Base-by-base conservation (phyloP, 92 coral and sea anemone genomes). In the Palythoa caribaeorum region DNA sequence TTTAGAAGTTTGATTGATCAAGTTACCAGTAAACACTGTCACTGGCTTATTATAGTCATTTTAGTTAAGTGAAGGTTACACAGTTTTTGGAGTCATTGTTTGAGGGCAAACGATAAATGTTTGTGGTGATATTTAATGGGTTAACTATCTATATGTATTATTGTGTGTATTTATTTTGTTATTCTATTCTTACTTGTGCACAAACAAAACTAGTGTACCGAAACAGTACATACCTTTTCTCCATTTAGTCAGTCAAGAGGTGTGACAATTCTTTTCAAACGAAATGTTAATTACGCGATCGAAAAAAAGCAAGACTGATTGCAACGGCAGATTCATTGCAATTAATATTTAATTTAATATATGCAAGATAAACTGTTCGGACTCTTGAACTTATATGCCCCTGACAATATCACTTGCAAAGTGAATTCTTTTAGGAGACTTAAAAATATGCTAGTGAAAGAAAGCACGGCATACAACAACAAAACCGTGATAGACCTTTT, bases 261-360 rank as follows among this genome's bases (percentile, higher is more conserved):
- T 59, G 66, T 59, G 4, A 15, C 14, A 57, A 57, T 57, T 57
- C 9, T 57, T 59, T 5, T 59, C 15, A 59, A 59, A 59, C 8
- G 14, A 59, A 59, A 59, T 59, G 8, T 11, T 51, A 6, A 51
- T 11, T 51, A 51, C n/a, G n/a, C 1, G 35, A 9, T 28, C 17
- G 73, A 28, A n/a, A 68, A 68, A 68, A 68, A 28, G 73, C 38
- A 68, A 51, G 12, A 68, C 28, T 68, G 38, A 68, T 68, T 68
- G 73, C 28, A 6, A 68, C 8, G 38, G 38, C 4, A 68, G 35
- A n/a, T 68, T n/a, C 35, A 68, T n/a, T n/a, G 35, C 0, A 68
- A n/a, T 68, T 3, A 11, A 28, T 68, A 16, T n/a, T 51, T 4
- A 4, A 51, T 4, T 9, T 9, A 68, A 16, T 68, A 68, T 28